Evolutionary conservation across 2,113 vertebrate genomes (phyloP), one percentile per base, ranked within the genome.

Genomic region (Cyanoderma ruficeps): DNA sequence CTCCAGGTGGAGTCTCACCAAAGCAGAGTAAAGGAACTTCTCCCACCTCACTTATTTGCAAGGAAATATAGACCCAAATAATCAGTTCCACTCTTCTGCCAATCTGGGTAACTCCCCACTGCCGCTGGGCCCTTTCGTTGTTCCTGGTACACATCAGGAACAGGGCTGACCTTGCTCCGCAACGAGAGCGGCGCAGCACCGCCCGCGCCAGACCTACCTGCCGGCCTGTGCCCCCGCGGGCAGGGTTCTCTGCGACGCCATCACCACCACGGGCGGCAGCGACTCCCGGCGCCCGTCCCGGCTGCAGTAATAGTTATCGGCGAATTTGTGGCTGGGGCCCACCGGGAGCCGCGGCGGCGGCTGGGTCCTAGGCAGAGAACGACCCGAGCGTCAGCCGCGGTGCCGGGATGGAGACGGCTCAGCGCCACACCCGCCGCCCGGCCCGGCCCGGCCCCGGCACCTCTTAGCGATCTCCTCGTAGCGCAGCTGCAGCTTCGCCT

Each of bases 271-370:
- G 4, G 99, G 97, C 0, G 99, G 99, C 10, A n/a, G 27, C 0
- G 98, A 80, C 96, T 99, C 98, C 35, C 99, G 97, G n/a, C 99
- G 98, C 23, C 99, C 99, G 19, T 99, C 99, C 25, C 99, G 98
- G 41, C 59, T 96, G 85, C 90, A 99, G 91, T 99, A 99, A 72
- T 99, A 99, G 90, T 99, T 99, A 94, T 82, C 21, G 20, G 99
- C 98, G 39, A 98, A 97, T 83, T 97, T 99, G 97, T 99, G 99
- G 89, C 98, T 99, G 15, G 99, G 99, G 13, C 99, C 99, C 55
- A 98, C 98, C 0, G 99, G 97, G 47, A 99, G 98, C 74, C 94
- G 98, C 27, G 99, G 99, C 50, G 99, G 98, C 8, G 98, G 98
- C 86, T 99, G 99, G 22, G 98, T 98, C 95, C 99, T 98, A 65